phyloP scores from a whole-genome alignment of 1,140 invertebrate genomes.

The Drosophila santomea region DNA sequence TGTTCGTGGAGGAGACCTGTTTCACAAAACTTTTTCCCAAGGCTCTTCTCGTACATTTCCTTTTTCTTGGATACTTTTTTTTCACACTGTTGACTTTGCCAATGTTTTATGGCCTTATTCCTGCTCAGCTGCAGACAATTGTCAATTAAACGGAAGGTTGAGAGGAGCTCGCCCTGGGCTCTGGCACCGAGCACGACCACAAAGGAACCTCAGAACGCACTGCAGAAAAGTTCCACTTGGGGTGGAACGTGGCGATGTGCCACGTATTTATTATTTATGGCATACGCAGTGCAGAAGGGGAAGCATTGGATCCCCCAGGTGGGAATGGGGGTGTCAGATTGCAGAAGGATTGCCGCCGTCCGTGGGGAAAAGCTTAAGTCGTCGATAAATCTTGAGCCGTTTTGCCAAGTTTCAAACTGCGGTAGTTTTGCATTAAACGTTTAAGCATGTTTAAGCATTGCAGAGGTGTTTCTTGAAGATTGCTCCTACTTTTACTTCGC shows the following conservation, averaged over 20 bases:
- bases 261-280: conserved; percentile 72
- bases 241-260: conserved; percentile 48
- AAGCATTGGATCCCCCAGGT: not conserved
- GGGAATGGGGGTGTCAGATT: not conserved
- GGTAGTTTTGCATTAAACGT: conserved; percentile 11
- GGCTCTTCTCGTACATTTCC: conserved; percentile 51
- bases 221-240: conserved; percentile 42
- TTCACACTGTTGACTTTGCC: conserved; percentile 58
- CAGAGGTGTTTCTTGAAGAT: too few species aligned
- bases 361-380: conserved; percentile 29
- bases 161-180: conserved; percentile 13
- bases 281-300: conserved; percentile 54
- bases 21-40: conserved; percentile 33
- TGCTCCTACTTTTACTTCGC: too few species aligned
- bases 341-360: conserved; percentile 24
- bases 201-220: conserved; percentile 39
- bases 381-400: conserved; percentile 18
- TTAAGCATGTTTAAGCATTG: too few species aligned
- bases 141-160: conserved; percentile 62
- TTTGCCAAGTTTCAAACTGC: conserved; percentile 5
- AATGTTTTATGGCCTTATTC: conserved; percentile 72
- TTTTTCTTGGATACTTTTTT: conserved; percentile 21
- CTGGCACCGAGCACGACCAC: conserved; percentile 23
- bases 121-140: conserved; percentile 70
- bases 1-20: conserved; percentile 12